Evolutionary conservation across 2,113 vertebrate genomes (phyloP).

Genomic region (Paramisgurnus dabryanus): DNA sequence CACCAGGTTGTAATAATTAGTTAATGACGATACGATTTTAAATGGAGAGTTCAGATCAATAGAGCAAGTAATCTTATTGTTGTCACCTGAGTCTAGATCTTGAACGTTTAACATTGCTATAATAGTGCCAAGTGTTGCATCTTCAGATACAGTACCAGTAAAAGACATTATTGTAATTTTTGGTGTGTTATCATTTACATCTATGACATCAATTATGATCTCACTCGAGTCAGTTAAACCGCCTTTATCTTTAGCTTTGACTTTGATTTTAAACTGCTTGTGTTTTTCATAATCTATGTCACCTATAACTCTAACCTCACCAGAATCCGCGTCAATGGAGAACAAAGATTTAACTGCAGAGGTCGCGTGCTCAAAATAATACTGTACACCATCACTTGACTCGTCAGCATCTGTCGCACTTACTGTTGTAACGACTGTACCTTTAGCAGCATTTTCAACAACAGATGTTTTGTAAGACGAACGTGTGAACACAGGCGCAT

Average conservation of each 20-base stretch:
- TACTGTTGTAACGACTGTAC: slow-evolving; percentile 58
- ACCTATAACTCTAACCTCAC: slow-evolving; percentile 70
- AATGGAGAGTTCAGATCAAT: slow-evolving; percentile 69
- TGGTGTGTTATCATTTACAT: slow-evolving; percentile 73
- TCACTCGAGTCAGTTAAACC: slow-evolving; percentile 73
- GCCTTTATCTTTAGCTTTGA: slow-evolving; percentile 79
- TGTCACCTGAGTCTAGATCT: slow-evolving; percentile 72
- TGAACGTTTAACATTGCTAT: slow-evolving; percentile 77
- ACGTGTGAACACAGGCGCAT: slow-evolving; percentile 69
- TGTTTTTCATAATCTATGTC: slow-evolving; percentile 77
- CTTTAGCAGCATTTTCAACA: slow-evolving; percentile 65
- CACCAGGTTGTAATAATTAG: slow-evolving; percentile 74
- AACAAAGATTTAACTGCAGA: slow-evolving; percentile 57
- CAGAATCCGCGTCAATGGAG: slow-evolving; percentile 68
- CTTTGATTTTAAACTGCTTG: slow-evolving; percentile 69
- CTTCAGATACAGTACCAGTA: slow-evolving; percentile 69
- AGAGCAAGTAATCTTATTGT: slow-evolving; percentile 69
- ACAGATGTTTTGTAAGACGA: slow-evolving; percentile 60
- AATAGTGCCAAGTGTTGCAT: slow-evolving; percentile 65
- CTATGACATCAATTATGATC: slow-evolving; percentile 75
- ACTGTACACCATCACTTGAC: slow-evolving; percentile 59
- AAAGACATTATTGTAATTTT: slow-evolving; percentile 72
- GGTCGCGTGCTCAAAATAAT: slow-evolving; percentile 66
- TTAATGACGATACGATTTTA: slow-evolving; percentile 66
- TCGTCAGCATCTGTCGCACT: slow-evolving; percentile 71